Conservation (phyloP, 2,888 invertebrate species). For the Tinea semifulvella region DNA sequence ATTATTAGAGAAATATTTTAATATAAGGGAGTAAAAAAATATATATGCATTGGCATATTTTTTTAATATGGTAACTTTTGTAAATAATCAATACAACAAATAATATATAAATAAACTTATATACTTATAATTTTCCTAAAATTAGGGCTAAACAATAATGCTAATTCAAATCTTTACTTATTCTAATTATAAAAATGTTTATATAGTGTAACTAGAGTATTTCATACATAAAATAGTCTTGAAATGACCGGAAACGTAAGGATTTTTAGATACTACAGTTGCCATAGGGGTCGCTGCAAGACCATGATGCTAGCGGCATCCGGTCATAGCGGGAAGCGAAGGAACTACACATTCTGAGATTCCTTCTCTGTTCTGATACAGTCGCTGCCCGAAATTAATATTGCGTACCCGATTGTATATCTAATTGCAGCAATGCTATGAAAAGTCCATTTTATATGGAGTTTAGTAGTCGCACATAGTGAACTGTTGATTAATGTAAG, state of each 20-base stretch:
- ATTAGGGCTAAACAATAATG: too few relatives aligned
- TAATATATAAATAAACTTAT: not conserved
- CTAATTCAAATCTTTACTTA: not conserved
- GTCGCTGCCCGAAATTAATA: slow-evolving; percentile 59
- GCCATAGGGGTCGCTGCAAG: not conserved
- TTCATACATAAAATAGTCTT: too few relatives aligned
- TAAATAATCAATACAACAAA: not conserved
- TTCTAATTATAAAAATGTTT: too few relatives aligned
- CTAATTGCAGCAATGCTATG: slow-evolving; percentile 67
- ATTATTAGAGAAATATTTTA: too few relatives aligned
- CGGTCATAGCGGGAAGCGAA: slow-evolving; percentile 28
- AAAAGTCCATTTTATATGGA: slow-evolving; percentile 62
- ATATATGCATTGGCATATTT: not conserved
- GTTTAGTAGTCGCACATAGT: slow-evolving; percentile 67
- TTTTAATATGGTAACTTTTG: not conserved
- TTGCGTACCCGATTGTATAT: slow-evolving; percentile 60
- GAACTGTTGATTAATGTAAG: slow-evolving; percentile 67
- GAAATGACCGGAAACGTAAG: slow-evolving; percentile 5
- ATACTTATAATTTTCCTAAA: not conserved
- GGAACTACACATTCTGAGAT: slow-evolving; percentile 40
- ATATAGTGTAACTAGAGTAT: too few relatives aligned
- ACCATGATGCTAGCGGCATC: slow-evolving; percentile 31
- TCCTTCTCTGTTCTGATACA: slow-evolving; percentile 42
- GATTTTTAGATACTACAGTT: too few relatives aligned
- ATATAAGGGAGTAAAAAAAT: too few relatives aligned